Evolutionary conservation across 1,140 invertebrate genomes (phyloP).

Genomic region (Epicauta chinensis): DNA sequence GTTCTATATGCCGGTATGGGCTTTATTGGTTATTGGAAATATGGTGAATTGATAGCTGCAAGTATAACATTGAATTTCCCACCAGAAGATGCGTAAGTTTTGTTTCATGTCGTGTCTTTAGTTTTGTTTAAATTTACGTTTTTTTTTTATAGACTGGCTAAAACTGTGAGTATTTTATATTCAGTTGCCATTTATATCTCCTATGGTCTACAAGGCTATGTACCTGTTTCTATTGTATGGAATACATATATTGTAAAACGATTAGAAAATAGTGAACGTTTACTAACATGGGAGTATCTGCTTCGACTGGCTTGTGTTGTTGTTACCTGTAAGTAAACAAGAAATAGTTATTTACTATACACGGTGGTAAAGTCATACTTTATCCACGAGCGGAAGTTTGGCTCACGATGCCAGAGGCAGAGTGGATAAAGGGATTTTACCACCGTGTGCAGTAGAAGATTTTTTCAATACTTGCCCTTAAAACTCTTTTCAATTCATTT

Average conservation of each 20-base stretch:
- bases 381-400: no score
- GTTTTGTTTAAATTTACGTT: background rate
- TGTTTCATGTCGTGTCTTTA: slow-evolving; percentile 2
- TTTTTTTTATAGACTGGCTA: slow-evolving; percentile 60
- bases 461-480: no score
- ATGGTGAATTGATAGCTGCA: slow-evolving; percentile 54
- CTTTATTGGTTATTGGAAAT: slow-evolving; percentile 74
- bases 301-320: slow-evolving; percentile 61
- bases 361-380: no score
- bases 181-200: slow-evolving; percentile 84
- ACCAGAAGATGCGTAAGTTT: slow-evolving; percentile 46
- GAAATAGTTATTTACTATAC: no score
- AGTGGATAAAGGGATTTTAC: no score
- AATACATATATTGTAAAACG: slow-evolving; percentile 58
- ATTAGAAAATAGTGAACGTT: slow-evolving; percentile 45
- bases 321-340: slow-evolving; percentile 66
- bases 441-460: no score
- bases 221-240: slow-evolving; percentile 88
- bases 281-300: slow-evolving; percentile 54
- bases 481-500: no score
- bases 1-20: slow-evolving; percentile 65
- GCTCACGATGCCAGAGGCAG: no score
- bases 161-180: slow-evolving; percentile 76
- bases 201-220: slow-evolving; percentile 90
- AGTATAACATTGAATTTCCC: slow-evolving; percentile 68